phyloP scores from a whole-genome alignment of 2,888 invertebrate genomes.

The Tuta absoluta region DNA sequence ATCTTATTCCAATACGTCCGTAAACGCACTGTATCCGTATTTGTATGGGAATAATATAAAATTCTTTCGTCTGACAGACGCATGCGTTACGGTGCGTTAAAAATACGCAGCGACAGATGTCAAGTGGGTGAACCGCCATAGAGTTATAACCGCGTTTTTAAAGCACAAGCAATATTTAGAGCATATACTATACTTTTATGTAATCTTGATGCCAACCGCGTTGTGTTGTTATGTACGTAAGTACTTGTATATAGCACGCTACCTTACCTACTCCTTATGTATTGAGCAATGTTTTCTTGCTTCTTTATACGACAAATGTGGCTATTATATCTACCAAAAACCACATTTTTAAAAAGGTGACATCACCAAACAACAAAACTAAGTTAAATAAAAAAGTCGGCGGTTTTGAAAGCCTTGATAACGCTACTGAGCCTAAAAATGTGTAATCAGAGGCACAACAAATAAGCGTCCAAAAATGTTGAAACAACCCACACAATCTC shows the following conservation, averaged over 20 bases:
- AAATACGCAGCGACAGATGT: too few relatives aligned
- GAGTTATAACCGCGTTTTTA: too few relatives aligned
- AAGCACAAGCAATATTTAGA: constrained; percentile 54
- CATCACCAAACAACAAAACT: neutral
- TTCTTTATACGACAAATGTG: neutral
- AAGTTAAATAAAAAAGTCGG: neutral
- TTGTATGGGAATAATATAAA: too few relatives aligned
- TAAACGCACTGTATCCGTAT: too few relatives aligned
- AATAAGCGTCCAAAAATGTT: constrained; percentile 65
- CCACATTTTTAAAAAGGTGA: neutral
- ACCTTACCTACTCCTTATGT: neutral
- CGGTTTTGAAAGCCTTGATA: constrained; percentile 3
- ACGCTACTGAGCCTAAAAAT: constrained; percentile 10
- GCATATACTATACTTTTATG: constrained; percentile 54
- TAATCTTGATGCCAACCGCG: constrained; percentile 52
- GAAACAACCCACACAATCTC: constrained; percentile 66
- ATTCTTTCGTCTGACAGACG: too few relatives aligned
- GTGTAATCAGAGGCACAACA: constrained; percentile 50
- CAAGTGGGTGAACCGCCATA: too few relatives aligned
- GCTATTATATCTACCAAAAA: neutral
- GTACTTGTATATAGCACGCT: neutral
- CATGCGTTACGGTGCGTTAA: too few relatives aligned
- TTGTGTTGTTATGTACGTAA: neutral
- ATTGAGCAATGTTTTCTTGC: too few relatives aligned
- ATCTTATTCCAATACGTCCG: too few relatives aligned